A percentile compares a stretch with the other conserved stretches of the same genome.
These are phyloP conservation scores for Mimas tiliae DNA, from an alignment of 2,888 invertebrate species.

Conservation along the genomic window DNA sequence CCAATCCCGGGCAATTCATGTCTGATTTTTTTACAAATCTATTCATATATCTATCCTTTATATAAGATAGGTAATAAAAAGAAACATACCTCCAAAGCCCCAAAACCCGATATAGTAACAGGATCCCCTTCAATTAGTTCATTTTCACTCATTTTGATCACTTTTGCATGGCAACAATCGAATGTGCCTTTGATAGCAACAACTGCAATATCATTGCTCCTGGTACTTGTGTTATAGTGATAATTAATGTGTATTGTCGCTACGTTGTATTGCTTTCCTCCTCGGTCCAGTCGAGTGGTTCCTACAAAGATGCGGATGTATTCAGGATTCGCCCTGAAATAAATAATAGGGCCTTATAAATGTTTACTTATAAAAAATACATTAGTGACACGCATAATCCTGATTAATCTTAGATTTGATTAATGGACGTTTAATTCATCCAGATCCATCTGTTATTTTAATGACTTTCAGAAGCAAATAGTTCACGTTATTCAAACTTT, in stretches of 20 bases:
- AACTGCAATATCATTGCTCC: constrained; percentile 68
- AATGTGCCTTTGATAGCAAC: constrained; percentile 58
- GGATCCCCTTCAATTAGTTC: constrained; percentile 59
- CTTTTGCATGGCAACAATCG: constrained; percentile 48
- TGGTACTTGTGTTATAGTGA: constrained; percentile 53
- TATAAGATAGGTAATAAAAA: background rate
- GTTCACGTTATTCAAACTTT: no score
- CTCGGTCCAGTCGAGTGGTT: constrained; percentile 63
- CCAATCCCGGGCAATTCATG: no score
- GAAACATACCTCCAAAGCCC: constrained; percentile 59
- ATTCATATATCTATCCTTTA: no score
- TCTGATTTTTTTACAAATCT: no score
- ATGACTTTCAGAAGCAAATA: no score
- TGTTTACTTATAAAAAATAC: no score
- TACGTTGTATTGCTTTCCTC: constrained; percentile 55
- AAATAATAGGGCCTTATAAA: constrained; percentile 8
- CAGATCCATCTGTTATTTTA: no score
- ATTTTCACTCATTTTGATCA: constrained; percentile 49
- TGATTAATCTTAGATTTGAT: no score
- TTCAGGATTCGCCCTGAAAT: constrained; percentile 61
- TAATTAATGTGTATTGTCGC: constrained; percentile 53
- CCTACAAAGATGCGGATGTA: constrained; percentile 66
- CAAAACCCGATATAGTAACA: constrained; percentile 68
- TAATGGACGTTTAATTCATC: no score
- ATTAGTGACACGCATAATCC: no score